Conservation (phyloP, 2,888 invertebrate genomes). For the Embidobia sp. region DNA sequence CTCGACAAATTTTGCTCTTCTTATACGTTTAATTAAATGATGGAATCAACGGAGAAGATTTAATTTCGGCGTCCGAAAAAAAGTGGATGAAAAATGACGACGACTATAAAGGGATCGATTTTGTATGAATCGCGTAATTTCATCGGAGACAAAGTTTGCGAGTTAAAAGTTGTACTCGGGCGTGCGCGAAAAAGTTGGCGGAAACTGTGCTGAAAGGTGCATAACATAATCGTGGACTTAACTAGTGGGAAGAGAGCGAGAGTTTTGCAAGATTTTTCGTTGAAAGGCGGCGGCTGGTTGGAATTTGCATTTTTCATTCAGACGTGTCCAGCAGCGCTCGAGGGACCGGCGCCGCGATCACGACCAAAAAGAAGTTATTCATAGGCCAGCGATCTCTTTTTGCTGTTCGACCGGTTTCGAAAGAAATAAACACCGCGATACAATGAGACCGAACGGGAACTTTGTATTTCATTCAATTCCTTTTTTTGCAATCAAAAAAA, state of each 20-base stretch:
- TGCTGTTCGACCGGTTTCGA: conserved; percentile 36
- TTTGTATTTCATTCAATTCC: conserved; percentile 26
- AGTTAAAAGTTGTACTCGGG: conserved; percentile 42
- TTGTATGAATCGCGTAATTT: conserved; percentile 41
- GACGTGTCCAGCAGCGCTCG: conserved; percentile 59
- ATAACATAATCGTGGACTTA: conserved; percentile 50
- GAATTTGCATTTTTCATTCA: conserved; percentile 64
- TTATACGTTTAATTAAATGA: too few relatives aligned
- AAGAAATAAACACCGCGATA: conserved; percentile 50
- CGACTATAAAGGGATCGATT: conserved; percentile 18
- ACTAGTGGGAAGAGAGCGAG: conserved; percentile 26
- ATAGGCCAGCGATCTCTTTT: conserved; percentile 57
- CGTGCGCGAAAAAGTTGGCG: conserved; percentile 26
- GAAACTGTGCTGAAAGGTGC: conserved; percentile 52
- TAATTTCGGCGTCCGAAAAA: too few relatives aligned
- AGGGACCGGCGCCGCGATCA: conserved; percentile 62
- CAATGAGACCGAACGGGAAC: conserved; percentile 36
- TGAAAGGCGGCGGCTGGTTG: conserved; percentile 46
- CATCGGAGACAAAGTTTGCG: conserved; percentile 37
- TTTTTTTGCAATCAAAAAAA: conserved; percentile 5
- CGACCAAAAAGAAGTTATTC: conserved; percentile 61
- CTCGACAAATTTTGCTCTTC: too few relatives aligned
- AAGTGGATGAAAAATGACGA: too few relatives aligned
- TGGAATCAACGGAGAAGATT: too few relatives aligned
- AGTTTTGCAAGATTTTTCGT: conserved; percentile 48